Evolutionary conservation across 2,113 vertebrate genomes (phyloP).

Genomic region (Peucedramus taeniatus): DNA sequence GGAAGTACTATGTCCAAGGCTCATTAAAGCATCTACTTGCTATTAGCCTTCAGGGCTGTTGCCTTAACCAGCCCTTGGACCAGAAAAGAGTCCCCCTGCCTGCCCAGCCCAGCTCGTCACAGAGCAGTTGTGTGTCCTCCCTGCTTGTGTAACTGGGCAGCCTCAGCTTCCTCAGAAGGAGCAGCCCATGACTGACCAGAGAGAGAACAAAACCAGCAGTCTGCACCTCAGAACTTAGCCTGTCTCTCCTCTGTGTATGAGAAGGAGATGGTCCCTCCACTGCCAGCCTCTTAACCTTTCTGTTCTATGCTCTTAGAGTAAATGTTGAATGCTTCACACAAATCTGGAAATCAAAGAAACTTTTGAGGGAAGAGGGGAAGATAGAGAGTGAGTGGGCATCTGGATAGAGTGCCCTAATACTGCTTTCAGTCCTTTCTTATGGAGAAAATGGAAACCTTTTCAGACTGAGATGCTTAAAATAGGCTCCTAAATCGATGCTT

Average conservation of each 20-base stretch:
- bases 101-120: background rate
- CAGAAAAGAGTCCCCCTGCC: background rate
- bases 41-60: background rate
- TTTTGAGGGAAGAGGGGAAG: background rate
- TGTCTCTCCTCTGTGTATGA: fast-evolving
- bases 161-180: background rate
- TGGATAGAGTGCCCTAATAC: background rate
- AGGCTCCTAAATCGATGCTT: background rate
- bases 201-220: background rate
- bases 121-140: background rate
- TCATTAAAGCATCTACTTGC: background rate
- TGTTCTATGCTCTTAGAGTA: background rate
- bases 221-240: background rate
- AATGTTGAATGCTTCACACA: background rate
- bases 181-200: background rate
- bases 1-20: background rate
- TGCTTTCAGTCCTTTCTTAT: background rate
- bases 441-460: constrained; percentile 2
- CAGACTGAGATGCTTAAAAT: constrained; percentile 23
- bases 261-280: background rate
- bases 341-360: background rate
- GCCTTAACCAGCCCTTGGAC: background rate
- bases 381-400: background rate
- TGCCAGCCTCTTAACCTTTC: background rate
- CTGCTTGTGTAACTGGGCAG: background rate